Evolutionary conservation across 2,888 invertebrate genomes (phyloP).

Genomic region (Hydropsyche betteni): DNA sequence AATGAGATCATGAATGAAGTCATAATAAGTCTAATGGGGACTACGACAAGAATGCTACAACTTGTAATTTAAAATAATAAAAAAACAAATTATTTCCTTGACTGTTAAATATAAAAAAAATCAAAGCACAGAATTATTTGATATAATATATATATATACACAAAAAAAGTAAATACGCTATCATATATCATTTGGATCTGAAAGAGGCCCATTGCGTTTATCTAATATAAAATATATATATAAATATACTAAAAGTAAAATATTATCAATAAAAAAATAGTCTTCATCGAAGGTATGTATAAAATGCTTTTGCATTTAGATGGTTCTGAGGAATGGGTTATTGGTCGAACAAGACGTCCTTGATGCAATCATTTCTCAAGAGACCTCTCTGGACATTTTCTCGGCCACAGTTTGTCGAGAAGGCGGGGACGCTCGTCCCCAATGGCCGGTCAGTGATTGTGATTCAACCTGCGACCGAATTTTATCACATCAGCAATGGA

Average conservation of each 20-base stretch:
- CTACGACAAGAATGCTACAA: not conserved
- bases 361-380: slow-evolving; percentile 27
- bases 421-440: slow-evolving; percentile 37
- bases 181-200: slow-evolving; percentile 1
- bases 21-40: slow-evolving; percentile 11
- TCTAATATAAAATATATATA: slow-evolving; percentile 6
- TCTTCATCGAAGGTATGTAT: slow-evolving; percentile 15
- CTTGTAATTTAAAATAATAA: slow-evolving; percentile 53
- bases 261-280: slow-evolving; percentile 5
- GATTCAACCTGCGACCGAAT: slow-evolving; percentile 49
- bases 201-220: slow-evolving; percentile 20
- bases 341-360: slow-evolving; percentile 31
- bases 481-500: slow-evolving; percentile 30
- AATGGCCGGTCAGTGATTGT: slow-evolving; percentile 48
- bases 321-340: slow-evolving; percentile 34
- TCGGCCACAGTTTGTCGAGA: slow-evolving; percentile 31
- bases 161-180: too few species aligned
- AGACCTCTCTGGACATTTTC: slow-evolving; percentile 26
- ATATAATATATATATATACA: too few species aligned
- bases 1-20: slow-evolving; percentile 28
- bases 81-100: slow-evolving; percentile 44
- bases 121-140: slow-evolving; percentile 24
- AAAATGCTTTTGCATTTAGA: slow-evolving; percentile 19
- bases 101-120: slow-evolving; percentile 32
- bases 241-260: slow-evolving; percentile 15